Evolutionary conservation across 2,888 invertebrate species (phyloP), one percentile per base, ranked within the genome.

Genomic region (Scrobipalpa atriplicella): DNA sequence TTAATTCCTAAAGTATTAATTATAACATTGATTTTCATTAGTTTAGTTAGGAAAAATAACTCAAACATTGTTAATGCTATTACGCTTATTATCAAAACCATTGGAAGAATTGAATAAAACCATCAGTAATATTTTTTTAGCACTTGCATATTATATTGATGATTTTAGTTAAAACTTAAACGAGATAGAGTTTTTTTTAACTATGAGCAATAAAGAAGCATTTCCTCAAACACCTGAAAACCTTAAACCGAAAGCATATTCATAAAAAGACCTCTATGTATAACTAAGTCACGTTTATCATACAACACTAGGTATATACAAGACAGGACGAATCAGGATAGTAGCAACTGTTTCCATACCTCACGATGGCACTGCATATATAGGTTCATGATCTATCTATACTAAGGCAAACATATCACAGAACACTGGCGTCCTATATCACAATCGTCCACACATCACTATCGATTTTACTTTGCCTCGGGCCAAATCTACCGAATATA

Each of bases 321-420:
- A 54, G 18, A 54, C 36, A 36, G 58, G 58, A 56, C 6, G 11
- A 38, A 38, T 36, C 58, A 58, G 29, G 58, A 16, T 29, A 29
- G 18, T 16, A 58, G 58, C 58, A 62, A 62, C 16, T 41, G 43
- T 62, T 41, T 75, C 79, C 90, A 87, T 92, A 92, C 92, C 92
- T 92, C 92, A 86, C 92, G 92, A 82, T 92, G 92, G 78, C 92
- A 92, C 90, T 92, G 92, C 92, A 92, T 91, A 77, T 92, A 92
- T 71, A 92, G 84, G 86, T 92, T 92, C 92, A 92, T 92, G 79
- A 77, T 78, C 80, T 86, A 87, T 83, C 83, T 90, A 90, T 86
- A 86, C 84, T 87, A 91, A 91, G 90, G 92, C 91, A 89, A 87
- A 85, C 87, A 90, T 90, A 90, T 90, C 92, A 92, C 92, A 92